Percentiles rank a stretch among this genome's conserved stretches.
These are phyloP conservation scores for Orchestia grillus DNA, from an alignment of 1,140 invertebrate genomes.

Conservation along the genomic window DNA sequence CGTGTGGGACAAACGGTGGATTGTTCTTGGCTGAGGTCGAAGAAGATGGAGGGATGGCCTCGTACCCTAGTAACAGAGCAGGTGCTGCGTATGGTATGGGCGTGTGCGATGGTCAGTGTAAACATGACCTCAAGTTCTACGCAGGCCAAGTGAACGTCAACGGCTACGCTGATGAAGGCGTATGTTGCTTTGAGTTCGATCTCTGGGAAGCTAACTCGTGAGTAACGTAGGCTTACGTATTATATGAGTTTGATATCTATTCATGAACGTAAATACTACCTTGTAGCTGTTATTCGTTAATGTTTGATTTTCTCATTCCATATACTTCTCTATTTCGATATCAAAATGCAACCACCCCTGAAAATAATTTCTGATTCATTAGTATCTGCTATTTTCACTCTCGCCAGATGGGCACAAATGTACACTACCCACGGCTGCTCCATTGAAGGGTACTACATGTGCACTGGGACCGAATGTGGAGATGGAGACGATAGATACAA, in stretches of 20 bases:
- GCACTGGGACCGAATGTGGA: neutral
- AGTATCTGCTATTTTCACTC: no score
- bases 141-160: neutral
- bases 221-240: no score
- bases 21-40: conserved; percentile 68
- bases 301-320: neutral
- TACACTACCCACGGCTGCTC: conserved; percentile 4
- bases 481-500: conserved; percentile 62
- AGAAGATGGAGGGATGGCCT: conserved; percentile 65
- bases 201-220: conserved; percentile 16
- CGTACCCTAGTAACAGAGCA: conserved; percentile 61
- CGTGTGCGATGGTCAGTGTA: neutral
- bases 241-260: neutral
- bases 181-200: conserved; percentile 7
- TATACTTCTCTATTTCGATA: neutral
- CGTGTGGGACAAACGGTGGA: conserved; percentile 67
- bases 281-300: neutral
- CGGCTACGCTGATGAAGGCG: neutral
- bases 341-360: no score
- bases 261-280: neutral
- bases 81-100: neutral
- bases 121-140: conserved; percentile 24
- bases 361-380: no score
- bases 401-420: neutral
- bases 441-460: conserved; percentile 15